A percentile compares a stretch with the other conserved stretches of the same genome.
These are phyloP conservation scores for Pygmarrhopalites habei DNA, from an alignment of 1,140 invertebrate genomes.

Conservation along the genomic window DNA sequence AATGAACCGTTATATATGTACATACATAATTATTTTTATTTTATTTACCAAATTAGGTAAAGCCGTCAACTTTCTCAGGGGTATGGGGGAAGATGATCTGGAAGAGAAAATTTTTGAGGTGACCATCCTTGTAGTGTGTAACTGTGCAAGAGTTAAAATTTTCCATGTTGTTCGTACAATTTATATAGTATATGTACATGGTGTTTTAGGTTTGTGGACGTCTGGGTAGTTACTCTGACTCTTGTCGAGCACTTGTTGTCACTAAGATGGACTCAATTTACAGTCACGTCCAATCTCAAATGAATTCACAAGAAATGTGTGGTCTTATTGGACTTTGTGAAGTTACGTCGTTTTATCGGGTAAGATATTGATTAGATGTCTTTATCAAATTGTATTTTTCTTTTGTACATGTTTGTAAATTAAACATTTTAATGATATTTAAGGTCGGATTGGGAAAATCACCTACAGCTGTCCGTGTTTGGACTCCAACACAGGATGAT, in stretches of 20 bases:
- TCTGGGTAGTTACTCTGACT: slow-evolving; percentile 64
- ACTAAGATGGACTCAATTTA: slow-evolving; percentile 64
- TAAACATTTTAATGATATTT: background rate
- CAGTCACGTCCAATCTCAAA: slow-evolving; percentile 52
- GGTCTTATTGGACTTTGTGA: slow-evolving; percentile 65
- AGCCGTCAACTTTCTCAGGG: slow-evolving; percentile 20
- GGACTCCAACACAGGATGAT: slow-evolving; percentile 33
- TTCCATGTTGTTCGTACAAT: too few species aligned
- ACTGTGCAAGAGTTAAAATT: too few species aligned
- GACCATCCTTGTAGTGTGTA: background rate
- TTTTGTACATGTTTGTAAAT: too few species aligned
- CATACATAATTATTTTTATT: too few species aligned
- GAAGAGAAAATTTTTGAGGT: background rate
- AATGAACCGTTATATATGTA: too few species aligned
- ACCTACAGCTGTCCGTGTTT: slow-evolving; percentile 17
- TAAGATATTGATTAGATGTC: slow-evolving; percentile 11
- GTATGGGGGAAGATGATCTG: slow-evolving; percentile 18
- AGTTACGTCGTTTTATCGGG: slow-evolving; percentile 17
- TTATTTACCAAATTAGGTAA: too few species aligned
- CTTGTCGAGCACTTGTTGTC: slow-evolving; percentile 63
- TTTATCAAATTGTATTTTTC: too few species aligned
- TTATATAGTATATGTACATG: too few species aligned
- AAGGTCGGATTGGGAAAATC: too few species aligned
- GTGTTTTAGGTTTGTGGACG: slow-evolving; percentile 53
- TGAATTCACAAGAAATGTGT: slow-evolving; percentile 60